phyloP scores from a whole-genome alignment of 2,797 vertebrate genomes.

The Myotis findleyi region DNA sequence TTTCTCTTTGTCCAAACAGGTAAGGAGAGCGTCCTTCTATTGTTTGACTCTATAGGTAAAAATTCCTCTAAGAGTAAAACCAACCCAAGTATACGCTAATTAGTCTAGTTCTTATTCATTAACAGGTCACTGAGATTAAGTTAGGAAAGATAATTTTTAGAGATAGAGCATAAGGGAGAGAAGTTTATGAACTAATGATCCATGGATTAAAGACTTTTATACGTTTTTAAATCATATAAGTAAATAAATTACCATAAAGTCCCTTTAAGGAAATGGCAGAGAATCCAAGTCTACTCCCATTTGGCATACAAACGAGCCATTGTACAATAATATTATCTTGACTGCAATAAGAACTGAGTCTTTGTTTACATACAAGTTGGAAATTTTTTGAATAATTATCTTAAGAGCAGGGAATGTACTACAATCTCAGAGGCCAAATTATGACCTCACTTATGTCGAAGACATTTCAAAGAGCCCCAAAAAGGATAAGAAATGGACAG shows the following conservation, averaged over 20 bases:
- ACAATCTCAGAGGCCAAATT: conserved; percentile 35
- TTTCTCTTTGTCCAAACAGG: not conserved
- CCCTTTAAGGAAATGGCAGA: conserved; percentile 63
- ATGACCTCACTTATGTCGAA: conserved; percentile 61
- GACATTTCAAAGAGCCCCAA: conserved; percentile 44
- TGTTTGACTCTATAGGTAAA: not conserved
- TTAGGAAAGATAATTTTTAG: conserved; percentile 20
- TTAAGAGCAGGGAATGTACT: not conserved
- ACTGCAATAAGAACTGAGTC: conserved; percentile 44
- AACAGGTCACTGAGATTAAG: not conserved
- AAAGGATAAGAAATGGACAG: conserved; percentile 59
- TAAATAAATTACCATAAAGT: not conserved
- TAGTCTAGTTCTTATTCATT: not conserved
- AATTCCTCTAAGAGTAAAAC: not conserved
- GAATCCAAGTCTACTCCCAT: not conserved
- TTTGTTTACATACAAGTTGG: conserved; percentile 67
- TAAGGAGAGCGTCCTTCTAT: not conserved
- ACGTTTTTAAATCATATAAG: conserved; percentile 10
- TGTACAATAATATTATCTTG: conserved; percentile 60
- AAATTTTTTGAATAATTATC: conserved; percentile 71
- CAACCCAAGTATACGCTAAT: not conserved
- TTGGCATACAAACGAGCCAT: conserved; percentile 27
- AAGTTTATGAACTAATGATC: conserved; percentile 26
- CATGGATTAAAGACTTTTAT: conserved; percentile 23
- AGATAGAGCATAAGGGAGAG: not conserved